These are phyloP conservation scores for Atethmia centrago DNA, from an alignment of 2,888 invertebrate species.

Conservation along the genomic window DNA sequence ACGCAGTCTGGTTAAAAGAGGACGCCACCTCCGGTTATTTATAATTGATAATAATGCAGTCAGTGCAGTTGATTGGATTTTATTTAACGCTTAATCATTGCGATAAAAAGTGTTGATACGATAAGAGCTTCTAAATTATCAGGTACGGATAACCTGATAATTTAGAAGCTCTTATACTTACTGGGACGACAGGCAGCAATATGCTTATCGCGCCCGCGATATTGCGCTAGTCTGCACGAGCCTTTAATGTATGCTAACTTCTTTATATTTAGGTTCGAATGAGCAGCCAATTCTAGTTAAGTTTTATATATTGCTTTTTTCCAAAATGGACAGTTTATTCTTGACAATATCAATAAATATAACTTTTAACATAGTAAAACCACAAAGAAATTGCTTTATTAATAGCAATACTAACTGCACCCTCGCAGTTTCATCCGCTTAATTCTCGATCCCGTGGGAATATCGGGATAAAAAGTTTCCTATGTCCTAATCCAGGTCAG, in stretches of 20 bases:
- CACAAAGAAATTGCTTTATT: slow-evolving; percentile 17
- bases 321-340: background rate
- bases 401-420: too few relatives aligned
- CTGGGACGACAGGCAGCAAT: too few relatives aligned
- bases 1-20: too few relatives aligned
- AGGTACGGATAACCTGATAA: too few relatives aligned
- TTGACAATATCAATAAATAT: background rate
- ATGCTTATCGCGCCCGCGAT: too few relatives aligned
- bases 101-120: slow-evolving; percentile 2
- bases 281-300: background rate
- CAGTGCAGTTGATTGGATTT: background rate
- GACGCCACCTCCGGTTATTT: background rate
- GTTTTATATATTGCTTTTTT: background rate
- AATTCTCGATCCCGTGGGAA: too few relatives aligned
- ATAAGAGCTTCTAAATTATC: slow-evolving; percentile 7
- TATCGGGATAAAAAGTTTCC: too few relatives aligned
- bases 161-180: too few relatives aligned
- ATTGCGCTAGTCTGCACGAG: too few relatives aligned
- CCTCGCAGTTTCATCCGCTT: too few relatives aligned
- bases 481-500: too few relatives aligned
- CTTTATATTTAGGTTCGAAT: background rate
- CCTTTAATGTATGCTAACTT: slow-evolving; percentile 14
- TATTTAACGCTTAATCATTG: slow-evolving; percentile 7
- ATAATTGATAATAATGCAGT: background rate
- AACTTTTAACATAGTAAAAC: slow-evolving; percentile 1